Percentiles rank a stretch among this genome's conserved stretches.
Evolutionary conservation across 2,888 invertebrate genomes (phyloP).

Genomic region (Arge pagana): DNA sequence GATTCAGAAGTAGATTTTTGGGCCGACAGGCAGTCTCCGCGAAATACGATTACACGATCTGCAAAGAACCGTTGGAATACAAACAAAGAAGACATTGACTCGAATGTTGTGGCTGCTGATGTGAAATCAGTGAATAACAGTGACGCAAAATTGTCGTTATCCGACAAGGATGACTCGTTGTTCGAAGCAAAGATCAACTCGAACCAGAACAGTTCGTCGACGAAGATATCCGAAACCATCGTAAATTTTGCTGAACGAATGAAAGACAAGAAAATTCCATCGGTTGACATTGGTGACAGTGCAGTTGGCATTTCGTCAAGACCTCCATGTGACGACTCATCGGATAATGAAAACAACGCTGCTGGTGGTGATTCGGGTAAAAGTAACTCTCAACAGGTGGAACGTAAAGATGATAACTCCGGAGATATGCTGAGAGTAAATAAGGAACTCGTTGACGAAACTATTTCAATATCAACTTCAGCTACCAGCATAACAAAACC

Average conservation of each 20-base stretch:
- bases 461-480: background rate
- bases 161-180: conserved; percentile 35
- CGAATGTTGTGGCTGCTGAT: conserved; percentile 20
- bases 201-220: background rate
- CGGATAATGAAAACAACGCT: background rate
- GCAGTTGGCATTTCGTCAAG: conserved; percentile 3
- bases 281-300: conserved; percentile 1
- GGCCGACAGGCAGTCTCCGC: conserved; percentile 48
- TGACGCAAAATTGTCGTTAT: conserved; percentile 44
- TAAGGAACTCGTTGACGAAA: conserved; percentile 22
- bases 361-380: background rate
- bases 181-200: conserved; percentile 27
- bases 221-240: background rate
- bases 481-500: conserved; percentile 14
- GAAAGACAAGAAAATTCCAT: conserved; percentile 6
- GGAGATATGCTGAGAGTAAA: no score
- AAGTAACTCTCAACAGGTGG: background rate
- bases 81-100: conserved; percentile 9
- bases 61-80: conserved; percentile 11
- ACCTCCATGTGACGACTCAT: conserved; percentile 2
- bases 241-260: conserved; percentile 16
- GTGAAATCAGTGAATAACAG: conserved; percentile 35
- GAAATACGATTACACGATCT: conserved; percentile 24
- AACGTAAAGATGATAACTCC: conserved; percentile 1
- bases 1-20: conserved; percentile 51